These are phyloP conservation scores for Aphelenchoides besseyi DNA, from an alignment of 1,140 invertebrate species.

Conservation along the genomic window DNA sequence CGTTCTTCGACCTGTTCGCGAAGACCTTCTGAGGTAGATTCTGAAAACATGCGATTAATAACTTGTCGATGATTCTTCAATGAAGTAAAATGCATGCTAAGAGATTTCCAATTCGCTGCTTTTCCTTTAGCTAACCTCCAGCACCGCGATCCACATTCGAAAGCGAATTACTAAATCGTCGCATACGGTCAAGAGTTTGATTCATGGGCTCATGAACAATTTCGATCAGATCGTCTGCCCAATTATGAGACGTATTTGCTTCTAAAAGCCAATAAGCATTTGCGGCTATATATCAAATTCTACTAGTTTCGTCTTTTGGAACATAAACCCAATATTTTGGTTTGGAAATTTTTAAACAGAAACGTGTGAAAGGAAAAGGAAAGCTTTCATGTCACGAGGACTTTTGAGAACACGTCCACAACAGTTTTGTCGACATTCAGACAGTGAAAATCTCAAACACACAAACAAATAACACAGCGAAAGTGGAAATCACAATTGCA, in stretches of 20 bases:
- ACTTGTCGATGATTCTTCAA: background rate
- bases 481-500: background rate
- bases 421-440: too few relatives aligned
- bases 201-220: conserved; percentile 61
- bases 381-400: too few relatives aligned
- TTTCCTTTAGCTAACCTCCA: conserved; percentile 23
- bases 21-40: conserved; percentile 18
- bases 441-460: too few relatives aligned
- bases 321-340: too few relatives aligned
- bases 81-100: background rate
- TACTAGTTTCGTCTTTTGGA: too few relatives aligned
- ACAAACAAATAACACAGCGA: background rate
- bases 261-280: conserved; percentile 3
- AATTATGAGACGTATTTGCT: conserved; percentile 42
- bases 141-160: conserved; percentile 52
- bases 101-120: conserved; percentile 2
- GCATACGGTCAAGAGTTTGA: conserved; percentile 59
- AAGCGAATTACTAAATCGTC: conserved; percentile 58
- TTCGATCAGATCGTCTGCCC: conserved; percentile 60
- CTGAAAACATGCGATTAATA: conserved; percentile 25
- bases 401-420: too few relatives aligned
- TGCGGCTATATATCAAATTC: too few relatives aligned
- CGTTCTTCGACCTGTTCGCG: conserved; percentile 39
- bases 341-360: too few relatives aligned
- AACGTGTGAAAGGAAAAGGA: background rate